phyloP scores from a whole-genome alignment of 2,888 invertebrate genomes.

The Trissonchulus latispiculum region DNA sequence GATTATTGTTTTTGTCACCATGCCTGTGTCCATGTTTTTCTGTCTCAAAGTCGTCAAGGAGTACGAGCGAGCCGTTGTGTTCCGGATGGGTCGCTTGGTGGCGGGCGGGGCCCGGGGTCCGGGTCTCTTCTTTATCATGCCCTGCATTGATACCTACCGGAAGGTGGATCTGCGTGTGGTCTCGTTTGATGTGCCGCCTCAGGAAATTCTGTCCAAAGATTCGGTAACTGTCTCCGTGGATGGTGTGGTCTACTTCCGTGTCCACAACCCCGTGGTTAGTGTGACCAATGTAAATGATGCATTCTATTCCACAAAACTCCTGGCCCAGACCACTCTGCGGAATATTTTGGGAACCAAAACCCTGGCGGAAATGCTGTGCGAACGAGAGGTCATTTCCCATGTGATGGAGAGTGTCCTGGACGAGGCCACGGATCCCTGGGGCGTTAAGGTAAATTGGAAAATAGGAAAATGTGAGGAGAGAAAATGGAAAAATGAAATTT shows the following conservation, averaged over 20 bases:
- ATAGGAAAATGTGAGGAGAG: no score
- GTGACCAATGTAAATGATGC: slow-evolving; percentile 53
- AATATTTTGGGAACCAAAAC: slow-evolving; percentile 80
- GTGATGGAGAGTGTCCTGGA: slow-evolving; percentile 15
- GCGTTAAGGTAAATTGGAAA: slow-evolving; percentile 18
- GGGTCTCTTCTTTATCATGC: no score
- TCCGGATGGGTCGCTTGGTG: slow-evolving; percentile 66
- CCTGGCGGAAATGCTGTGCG: slow-evolving; percentile 89
- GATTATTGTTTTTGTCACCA: no score
- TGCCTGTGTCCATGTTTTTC: slow-evolving; percentile 21
- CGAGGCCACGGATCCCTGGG: slow-evolving; percentile 21
- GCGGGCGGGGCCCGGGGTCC: slow-evolving; percentile 65
- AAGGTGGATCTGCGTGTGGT: slow-evolving; percentile 77
- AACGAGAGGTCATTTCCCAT: slow-evolving; percentile 63
- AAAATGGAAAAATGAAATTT: no score
- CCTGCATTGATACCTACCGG: slow-evolving; percentile 78
- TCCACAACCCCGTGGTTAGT: slow-evolving; percentile 42
- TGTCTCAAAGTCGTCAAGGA: slow-evolving; percentile 41
- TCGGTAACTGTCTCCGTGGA: no score
- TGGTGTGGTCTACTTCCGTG: slow-evolving; percentile 40
- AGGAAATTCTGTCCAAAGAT: no score
- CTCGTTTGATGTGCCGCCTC: slow-evolving; percentile 93
- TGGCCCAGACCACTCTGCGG: no score
- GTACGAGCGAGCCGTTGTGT: slow-evolving; percentile 69
- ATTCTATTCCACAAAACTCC: slow-evolving; percentile 85